Evolutionary conservation across 2,797 vertebrate genomes (phyloP), one percentile per base, ranked within the genome.

Genomic region (Amblyraja radiata): DNA sequence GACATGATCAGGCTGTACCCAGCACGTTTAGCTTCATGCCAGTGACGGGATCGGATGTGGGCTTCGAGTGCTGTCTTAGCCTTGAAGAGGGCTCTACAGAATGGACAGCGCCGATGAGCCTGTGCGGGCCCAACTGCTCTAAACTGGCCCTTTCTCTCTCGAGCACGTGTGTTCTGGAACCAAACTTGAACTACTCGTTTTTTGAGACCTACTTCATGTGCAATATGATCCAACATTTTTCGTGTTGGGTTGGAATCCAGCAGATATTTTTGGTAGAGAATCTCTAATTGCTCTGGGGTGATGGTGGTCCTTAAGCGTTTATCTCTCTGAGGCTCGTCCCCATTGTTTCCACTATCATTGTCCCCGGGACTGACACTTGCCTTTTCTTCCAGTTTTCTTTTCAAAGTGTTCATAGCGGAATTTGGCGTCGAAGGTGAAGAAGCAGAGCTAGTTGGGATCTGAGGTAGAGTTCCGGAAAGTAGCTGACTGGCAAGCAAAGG

Each of bases 181-280:
- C 99, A 99, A 77, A 99, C 99, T 94, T 99, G 99, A 36, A 99
- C 99, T 74, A 99, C 99, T 0, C 99, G 98, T 95, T 99, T 99
- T 96, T 99, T 99, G 94, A 99, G 96, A 94, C 99, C 99, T 94
- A 99, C 99, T 94, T 99, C 99, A 84, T 99, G 98, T 46, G 99
- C 99, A 94, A 99, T 99, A 95, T 99, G 99, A 95, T 99, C 99
- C 93, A 99, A 96, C 99, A 99, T 99, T 95, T 99, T 99, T 90
- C 99, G 97, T 6, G 99, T 99, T 25, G 99, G 98, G 95, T 99
- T 99, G 93, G 99, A 99, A 95, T 99, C 99, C 1, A 99, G 96
- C 93, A 99, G 96, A 94, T 99, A 99, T 94, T 99, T 99, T 94
- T 99, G 99, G 95, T 99, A 99, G 65, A 99, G 97, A 84, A 99